Conservation (phyloP, 2,113 vertebrate species). For the Cinclus cinclus region DNA sequence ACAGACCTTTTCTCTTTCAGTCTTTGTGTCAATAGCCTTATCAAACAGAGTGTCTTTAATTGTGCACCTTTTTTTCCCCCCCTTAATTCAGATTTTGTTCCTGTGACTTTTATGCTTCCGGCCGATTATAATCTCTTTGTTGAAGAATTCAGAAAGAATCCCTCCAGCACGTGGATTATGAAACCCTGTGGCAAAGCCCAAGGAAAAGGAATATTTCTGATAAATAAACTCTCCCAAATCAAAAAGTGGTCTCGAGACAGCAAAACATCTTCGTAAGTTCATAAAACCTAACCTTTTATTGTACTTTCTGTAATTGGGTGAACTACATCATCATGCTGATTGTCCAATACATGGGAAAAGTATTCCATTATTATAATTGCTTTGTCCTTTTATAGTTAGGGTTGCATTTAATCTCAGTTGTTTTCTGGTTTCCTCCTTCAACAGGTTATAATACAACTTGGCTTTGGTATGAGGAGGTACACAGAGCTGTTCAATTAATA, state of each 20-base stretch:
- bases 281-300: background rate
- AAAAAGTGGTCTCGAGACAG: slow-evolving; percentile 98
- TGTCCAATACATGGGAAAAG: background rate
- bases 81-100: slow-evolving; percentile 87
- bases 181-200: slow-evolving; percentile 98
- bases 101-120: slow-evolving; percentile 97
- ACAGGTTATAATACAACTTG: background rate
- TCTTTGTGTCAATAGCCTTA: background rate
- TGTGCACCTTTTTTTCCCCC: background rate
- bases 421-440: slow-evolving; percentile 6
- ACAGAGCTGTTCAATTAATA: background rate
- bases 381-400: background rate
- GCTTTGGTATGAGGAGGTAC: background rate
- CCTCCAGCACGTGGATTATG: slow-evolving; percentile 99
- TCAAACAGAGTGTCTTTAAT: background rate
- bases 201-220: slow-evolving; percentile 98
- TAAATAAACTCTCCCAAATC: slow-evolving; percentile 98
- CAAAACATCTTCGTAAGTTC: slow-evolving; percentile 91
- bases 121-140: slow-evolving; percentile 97
- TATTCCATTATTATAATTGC: background rate
- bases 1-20: background rate
- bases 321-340: background rate
- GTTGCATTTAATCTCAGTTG: background rate
- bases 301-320: background rate
- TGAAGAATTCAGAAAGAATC: slow-evolving; percentile 96